Base-by-base conservation (phyloP, 2,797 vertebrate species). In the Paguma larvata region DNA sequence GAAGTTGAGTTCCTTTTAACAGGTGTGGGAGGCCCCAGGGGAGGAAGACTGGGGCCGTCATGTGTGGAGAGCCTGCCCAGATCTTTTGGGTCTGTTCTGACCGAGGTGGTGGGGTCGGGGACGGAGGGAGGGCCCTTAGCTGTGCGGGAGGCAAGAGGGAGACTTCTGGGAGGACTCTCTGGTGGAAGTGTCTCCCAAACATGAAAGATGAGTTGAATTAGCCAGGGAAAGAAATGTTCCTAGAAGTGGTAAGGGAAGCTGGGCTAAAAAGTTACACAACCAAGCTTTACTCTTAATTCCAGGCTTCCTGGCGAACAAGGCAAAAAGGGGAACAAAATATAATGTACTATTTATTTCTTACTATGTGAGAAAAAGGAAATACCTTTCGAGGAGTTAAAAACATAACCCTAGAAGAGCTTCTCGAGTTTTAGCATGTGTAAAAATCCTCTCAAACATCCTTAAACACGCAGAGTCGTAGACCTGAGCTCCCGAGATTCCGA, bases 341-440 rank as follows among this genome's bases (percentile, higher is more conserved):
- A 0, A 70, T 51, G 15, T 27, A 9, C 19, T 90, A 21, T 63
- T 89, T 89, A 80, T 63, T 68, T 85, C 68, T 79, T 68, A 27
- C 21, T 56, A 13, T 68, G 59, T 56, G 77, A 90, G 65, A 85
- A 94, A 88, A 88, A 11, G 12, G 23, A 53, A 67, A 41, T 34
- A 30, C 4, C 30, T 63, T 86, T 67, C 59, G 27, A 70, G 53
- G 72, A 95, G 53, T 25, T 94, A 85, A 92, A 89, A 95, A 77
- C 5, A 21, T 90, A 94, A 89, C 27, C 85, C 67, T 41, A 80
- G 21, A 41, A 79, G 27, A 85, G 27, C 93, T 79, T 92, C 51
- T 96, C 38, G n/a, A 34, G 41, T 56, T 65, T 93, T 89, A 72
- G 87, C 70, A 2, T 46, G 11, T 27, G n/a, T 62, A 86, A 72